Evolutionary conservation across 2,888 invertebrate genomes (phyloP), one percentile per base, ranked within the genome.

Genomic region (Leptinotarsa peninsularis): DNA sequence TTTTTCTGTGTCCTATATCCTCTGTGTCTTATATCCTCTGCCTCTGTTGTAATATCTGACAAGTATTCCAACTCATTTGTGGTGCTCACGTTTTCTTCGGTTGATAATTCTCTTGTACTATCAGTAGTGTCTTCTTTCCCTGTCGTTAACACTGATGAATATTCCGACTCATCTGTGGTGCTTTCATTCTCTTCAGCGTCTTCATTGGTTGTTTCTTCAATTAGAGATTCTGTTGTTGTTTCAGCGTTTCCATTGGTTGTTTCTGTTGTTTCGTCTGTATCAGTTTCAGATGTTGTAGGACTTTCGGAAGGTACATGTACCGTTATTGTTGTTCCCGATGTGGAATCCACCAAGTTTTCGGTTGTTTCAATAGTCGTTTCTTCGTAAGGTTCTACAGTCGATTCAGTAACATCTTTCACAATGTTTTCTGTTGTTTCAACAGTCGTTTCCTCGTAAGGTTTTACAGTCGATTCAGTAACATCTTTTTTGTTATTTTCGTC

Each of bases 51-150:
- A 13, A 43, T 17, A 17, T 63, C 63, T n/a, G 43, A 4, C 3
- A n/a, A 33, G 27, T 63, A 27, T 15, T 63, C 33, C 27, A 33
- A 63, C 7, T 7, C 33, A 33, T 63, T 17, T 33, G 63, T n/a
- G 27, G 4, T 3, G 15, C 33, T 63, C 27, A 18, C 49, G 23
- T n/a, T 63, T 63, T 54, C 52, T 68, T 70, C 56, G 70, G 63
- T 54, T 66, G 33, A 54, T 15, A 49, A 1, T 21, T 49, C 43
- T 73, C 18, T 17, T 54, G 56, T 49, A 52, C n/a, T 66, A 27
- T 33, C n/a, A 50, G n/a, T 43, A 15, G 49, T 23, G 4, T 52
- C 52, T 52, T 52, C 52, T 5, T 52, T 15, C 52, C 15, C 52
- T 52, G 52, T 52, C 52, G n/a, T 63, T 3, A 13, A 10, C 33